Percentiles rank a stretch among this genome's conserved stretches.
Evolutionary conservation across 2,888 invertebrate species (phyloP).

Genomic region (Brenthis hecate): DNA sequence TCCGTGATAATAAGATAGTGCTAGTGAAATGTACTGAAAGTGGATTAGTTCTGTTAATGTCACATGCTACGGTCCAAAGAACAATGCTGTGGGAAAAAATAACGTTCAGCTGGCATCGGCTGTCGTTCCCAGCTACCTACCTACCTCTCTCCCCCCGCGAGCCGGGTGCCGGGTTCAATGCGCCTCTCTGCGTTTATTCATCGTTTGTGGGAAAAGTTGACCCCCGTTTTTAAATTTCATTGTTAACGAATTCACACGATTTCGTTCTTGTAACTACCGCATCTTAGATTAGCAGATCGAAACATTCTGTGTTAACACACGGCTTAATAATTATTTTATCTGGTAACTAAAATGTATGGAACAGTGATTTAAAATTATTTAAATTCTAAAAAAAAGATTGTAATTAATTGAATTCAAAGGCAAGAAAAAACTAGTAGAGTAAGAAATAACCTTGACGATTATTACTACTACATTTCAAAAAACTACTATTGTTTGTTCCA

Average conservation of each 20-base stretch:
- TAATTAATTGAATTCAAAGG: neutral
- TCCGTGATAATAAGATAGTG: constrained; percentile 46
- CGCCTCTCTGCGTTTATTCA: constrained; percentile 82
- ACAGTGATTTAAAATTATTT: constrained; percentile 27
- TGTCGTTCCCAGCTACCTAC: constrained; percentile 81
- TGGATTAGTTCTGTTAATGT: constrained; percentile 45
- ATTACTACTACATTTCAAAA: constrained; percentile 55
- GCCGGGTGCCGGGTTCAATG: constrained; percentile 80
- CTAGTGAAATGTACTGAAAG: constrained; percentile 51
- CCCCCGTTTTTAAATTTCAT: constrained; percentile 77
- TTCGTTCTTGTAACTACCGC: constrained; percentile 63
- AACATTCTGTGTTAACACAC: constrained; percentile 23
- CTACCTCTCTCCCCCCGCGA: constrained; percentile 74
- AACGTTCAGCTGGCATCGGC: constrained; percentile 83
- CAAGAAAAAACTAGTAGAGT: constrained; percentile 4
- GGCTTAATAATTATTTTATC: constrained; percentile 4
- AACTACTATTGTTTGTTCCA: constrained; percentile 67
- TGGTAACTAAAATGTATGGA: constrained; percentile 11
- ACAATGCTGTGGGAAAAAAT: constrained; percentile 84
- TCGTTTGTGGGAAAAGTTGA: constrained; percentile 83
- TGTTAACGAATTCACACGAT: constrained; percentile 81
- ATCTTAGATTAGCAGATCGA: constrained; percentile 56
- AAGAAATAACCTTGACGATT: constrained; percentile 63
- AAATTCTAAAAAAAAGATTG: too few species aligned
- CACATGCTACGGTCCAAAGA: constrained; percentile 77